Evolutionary conservation across 2,797 vertebrate species (phyloP), one percentile per base, ranked within the genome.

Genomic region (Chromis chromis): DNA sequence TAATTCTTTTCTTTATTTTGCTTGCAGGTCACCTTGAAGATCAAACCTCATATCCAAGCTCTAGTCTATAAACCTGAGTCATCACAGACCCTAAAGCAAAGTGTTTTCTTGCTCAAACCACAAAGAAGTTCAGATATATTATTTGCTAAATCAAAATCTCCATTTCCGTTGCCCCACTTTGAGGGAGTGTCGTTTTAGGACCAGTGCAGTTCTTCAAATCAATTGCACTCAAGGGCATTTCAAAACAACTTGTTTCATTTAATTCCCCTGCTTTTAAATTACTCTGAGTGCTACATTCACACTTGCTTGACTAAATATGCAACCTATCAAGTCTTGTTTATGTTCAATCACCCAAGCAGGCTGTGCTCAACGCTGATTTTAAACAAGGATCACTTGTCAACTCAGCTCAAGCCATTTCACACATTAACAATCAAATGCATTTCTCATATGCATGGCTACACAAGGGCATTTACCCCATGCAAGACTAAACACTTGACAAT

Each of bases 321-420:
- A 80, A 63, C 71, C 54, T 25, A 81, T 79, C 61, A 70, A 62
- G 68, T 6, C 59, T 65, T 53, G 50, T 72, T 79, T 70, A 66
- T 71, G 65, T 73, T 76, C 68, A 73, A 68, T 76, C 82, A 79
- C 40, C 52, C 27, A 40, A 72, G 70, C 56, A 75, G 61, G 40
- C 57, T 54, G 74, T 50, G 63, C 44, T 27, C 44, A 44, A 78
- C 72, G 65, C 55, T 5, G 44, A 81, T 71, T 83, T 79, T 50
- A 65, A 65, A 71, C 31, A 2, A 73, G 42, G 31, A 67, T 77
- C 65, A 82, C 83, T 80, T 60, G 76, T 77, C 79, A 77, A 59
- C 74, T 79, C 60, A 68, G 27, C 31, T 62, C 64, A 76, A 62
- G 31, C 73, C 63, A 61, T 84, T 86, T 85, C 71, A 81, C 67